Conservation (phyloP, 92 coral and sea anemone species). For the Umimayanthus chanpuru region DNA sequence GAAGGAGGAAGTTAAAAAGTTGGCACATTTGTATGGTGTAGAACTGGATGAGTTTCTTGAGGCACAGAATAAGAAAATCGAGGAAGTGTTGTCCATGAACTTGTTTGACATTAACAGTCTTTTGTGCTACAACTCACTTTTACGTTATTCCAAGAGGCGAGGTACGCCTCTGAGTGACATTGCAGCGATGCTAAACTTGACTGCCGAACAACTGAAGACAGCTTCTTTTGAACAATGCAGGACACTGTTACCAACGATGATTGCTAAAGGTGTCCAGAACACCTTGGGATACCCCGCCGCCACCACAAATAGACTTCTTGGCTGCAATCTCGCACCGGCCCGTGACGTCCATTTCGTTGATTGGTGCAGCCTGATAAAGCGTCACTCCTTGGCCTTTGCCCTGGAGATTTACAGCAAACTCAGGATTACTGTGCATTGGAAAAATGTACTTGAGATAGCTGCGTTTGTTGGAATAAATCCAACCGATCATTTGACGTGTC, state of each 20-base stretch:
- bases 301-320: not conserved
- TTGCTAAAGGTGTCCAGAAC: not conserved
- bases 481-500: no score
- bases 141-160: constrained; percentile 6
- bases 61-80: not conserved
- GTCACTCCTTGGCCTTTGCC: constrained; percentile 7
- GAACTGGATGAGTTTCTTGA: not conserved
- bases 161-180: not conserved
- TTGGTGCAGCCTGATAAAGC: not conserved
- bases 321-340: not conserved
- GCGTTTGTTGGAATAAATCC: not conserved
- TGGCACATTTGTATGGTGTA: not conserved
- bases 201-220: not conserved
- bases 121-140: constrained; percentile 12
- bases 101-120: constrained; percentile 7
- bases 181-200: not conserved
- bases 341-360: not conserved
- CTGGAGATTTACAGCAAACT: not conserved
- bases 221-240: constrained; percentile 1
- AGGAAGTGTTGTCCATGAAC: not conserved
- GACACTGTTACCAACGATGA: not conserved
- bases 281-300: constrained; percentile 1
- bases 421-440: not conserved
- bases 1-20: constrained; percentile 3
- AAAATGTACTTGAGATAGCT: not conserved